Evolutionary conservation across 2,113 vertebrate genomes (phyloP), one percentile per base, ranked within the genome.

Genomic region (Octodon degus): DNA sequence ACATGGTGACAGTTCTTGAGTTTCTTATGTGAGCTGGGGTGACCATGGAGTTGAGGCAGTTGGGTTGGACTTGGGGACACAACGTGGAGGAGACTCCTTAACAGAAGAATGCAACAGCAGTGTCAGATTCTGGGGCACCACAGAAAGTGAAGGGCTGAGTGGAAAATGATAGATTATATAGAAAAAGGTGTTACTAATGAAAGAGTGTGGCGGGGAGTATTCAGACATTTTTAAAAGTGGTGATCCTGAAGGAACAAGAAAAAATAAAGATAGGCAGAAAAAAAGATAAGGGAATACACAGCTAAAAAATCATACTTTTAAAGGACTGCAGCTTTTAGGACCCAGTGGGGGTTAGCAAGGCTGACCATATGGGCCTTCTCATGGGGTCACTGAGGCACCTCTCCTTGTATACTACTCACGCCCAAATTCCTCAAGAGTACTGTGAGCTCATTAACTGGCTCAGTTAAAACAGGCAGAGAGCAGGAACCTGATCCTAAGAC

Each of bases 41-140:
- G 34, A 86, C 17, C 13, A 3, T 47, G 24, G 50, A 7, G 2
- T 30, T 8, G 50, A 1, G 7, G 25, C 65, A 20, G 5, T 24
- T 55, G 12, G 4, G 9, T 60, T 32, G 0, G 4, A 72, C 17
- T 60, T 67, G 17, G 1, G 0, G 9, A 24, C 3, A 60, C 2
- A 74, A 7, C 0, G 6, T 25, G 16, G 16, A 70, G 55, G 92
- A 72, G 30, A 14, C 19, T 1, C 1, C 55, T 68, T 17, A 22
- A 22, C 20, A 27, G 7, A 1, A n/a, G 20, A 77, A 60, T n/a
- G 12, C 13, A 70, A 19, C 1, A 32, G 40, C 10, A 50, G 14
- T 16, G 17, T n/a, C 22, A 60, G 79, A 92, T 50, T 63, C 19
- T 70, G n/a, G 17, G 2, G 14, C 32, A 65, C 13, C n/a, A 20